Evolutionary conservation across 2,113 vertebrate species (phyloP).

Genomic region (Phrynosoma blainvillii): DNA sequence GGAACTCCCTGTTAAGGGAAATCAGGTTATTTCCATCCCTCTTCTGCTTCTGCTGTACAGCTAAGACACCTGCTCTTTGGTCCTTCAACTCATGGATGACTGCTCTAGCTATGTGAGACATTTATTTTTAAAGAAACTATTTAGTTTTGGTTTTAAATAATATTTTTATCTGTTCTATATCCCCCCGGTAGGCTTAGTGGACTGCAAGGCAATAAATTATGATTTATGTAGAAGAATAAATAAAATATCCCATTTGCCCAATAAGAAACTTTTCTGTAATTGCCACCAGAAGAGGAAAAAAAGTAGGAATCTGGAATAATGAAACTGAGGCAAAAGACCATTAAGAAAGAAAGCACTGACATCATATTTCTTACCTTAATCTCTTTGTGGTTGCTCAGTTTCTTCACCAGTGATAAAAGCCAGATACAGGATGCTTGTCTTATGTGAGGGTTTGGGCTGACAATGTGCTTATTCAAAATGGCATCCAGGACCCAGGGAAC

Average conservation of each 20-base stretch:
- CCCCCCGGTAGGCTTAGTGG: too few species aligned
- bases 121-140: too few species aligned
- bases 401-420: slow-evolving; percentile 95
- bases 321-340: neutral
- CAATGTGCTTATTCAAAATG: slow-evolving; percentile 89
- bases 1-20: too few species aligned
- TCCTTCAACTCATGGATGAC: too few species aligned
- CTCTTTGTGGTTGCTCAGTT: slow-evolving; percentile 88
- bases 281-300: neutral
- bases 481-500: slow-evolving; percentile 92
- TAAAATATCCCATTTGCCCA: neutral
- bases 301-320: neutral
- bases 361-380: slow-evolving; percentile 82
- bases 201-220: too few species aligned
- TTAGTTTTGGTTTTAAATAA: too few species aligned
- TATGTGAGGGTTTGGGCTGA: slow-evolving; percentile 91
- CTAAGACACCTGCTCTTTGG: too few species aligned
- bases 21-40: too few species aligned
- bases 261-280: neutral
- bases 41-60: too few species aligned
- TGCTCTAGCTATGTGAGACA: too few species aligned
- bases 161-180: too few species aligned
- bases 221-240: too few species aligned
- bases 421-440: slow-evolving; percentile 96
- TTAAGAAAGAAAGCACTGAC: accelerated